Percentiles rank a stretch among this genome's conserved stretches.
Evolutionary conservation across 2,113 vertebrate genomes (phyloP).

Genomic region (Poicephalus gulielmi): DNA sequence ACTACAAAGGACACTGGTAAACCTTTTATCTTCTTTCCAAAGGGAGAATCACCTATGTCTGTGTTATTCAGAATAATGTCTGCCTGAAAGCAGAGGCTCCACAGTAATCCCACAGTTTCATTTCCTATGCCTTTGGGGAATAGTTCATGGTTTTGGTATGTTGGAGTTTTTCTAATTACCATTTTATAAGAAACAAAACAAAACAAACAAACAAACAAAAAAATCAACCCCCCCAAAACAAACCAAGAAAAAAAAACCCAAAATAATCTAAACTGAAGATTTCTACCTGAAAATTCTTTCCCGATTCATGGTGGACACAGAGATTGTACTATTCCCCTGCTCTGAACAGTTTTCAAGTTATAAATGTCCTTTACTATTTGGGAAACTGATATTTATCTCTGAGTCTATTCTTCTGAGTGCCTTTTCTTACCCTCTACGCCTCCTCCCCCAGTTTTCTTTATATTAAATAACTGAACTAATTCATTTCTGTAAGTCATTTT

Average conservation of each 20-base stretch:
- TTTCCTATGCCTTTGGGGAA: background rate
- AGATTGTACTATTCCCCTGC: too few relatives aligned
- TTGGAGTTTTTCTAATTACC: background rate
- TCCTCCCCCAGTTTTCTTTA: background rate
- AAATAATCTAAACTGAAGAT: background rate
- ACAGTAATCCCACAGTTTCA: background rate
- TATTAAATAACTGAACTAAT: background rate
- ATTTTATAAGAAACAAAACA: background rate
- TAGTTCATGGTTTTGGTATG: background rate
- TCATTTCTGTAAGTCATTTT: background rate
- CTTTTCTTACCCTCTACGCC: background rate
- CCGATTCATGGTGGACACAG: background rate
- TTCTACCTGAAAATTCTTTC: background rate
- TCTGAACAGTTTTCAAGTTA: background rate
- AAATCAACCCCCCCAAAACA: background rate
- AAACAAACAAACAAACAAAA: background rate
- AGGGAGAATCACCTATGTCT: accelerated
- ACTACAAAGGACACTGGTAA: background rate
- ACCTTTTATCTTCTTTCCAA: background rate
- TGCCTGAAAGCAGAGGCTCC: background rate
- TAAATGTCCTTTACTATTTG: background rate
- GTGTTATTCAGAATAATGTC: background rate
- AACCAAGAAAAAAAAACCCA: background rate
- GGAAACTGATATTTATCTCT: background rate
- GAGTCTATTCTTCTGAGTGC: background rate